A percentile compares a stretch with the other conserved stretches of the same genome.
These are phyloP conservation scores for Shinisaurus crocodilurus DNA, from an alignment of 2,113 vertebrate genomes.

Conservation along the genomic window DNA sequence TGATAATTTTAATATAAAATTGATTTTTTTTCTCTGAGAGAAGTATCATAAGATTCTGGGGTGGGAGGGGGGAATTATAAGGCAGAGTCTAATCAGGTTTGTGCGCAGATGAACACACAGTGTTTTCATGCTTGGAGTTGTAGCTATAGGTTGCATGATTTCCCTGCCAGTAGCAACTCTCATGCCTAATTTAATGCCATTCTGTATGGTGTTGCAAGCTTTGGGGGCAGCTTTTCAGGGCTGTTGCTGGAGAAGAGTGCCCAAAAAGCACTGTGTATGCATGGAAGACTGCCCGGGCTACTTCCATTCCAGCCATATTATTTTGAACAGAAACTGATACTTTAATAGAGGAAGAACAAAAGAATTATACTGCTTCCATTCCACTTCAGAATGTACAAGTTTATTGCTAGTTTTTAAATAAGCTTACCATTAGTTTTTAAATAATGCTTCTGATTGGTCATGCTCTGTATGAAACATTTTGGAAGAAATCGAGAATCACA, in stretches of 20 bases:
- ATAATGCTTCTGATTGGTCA: background rate
- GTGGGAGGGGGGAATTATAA: background rate
- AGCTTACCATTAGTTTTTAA: background rate
- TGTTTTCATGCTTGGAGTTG: background rate
- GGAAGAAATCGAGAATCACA: background rate
- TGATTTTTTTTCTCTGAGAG: background rate
- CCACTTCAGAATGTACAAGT: background rate
- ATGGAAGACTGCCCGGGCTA: no score
- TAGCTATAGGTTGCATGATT: background rate
- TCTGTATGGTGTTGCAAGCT: background rate
- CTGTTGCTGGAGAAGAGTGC: background rate
- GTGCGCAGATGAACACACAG: background rate
- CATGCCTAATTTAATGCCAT: background rate
- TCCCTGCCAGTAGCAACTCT: background rate
- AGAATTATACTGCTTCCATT: background rate
- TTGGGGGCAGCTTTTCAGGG: background rate
- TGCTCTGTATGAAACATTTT: background rate
- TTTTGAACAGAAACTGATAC: no score
- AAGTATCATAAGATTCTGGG: background rate
- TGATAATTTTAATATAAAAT: background rate
- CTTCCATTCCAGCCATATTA: background rate
- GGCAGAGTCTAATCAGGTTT: background rate
- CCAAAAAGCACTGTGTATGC: background rate
- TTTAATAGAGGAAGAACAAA: background rate
- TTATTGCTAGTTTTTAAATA: background rate